Evolutionary conservation across 2,888 invertebrate genomes (phyloP).

Genomic region (Morpho helenor): DNA sequence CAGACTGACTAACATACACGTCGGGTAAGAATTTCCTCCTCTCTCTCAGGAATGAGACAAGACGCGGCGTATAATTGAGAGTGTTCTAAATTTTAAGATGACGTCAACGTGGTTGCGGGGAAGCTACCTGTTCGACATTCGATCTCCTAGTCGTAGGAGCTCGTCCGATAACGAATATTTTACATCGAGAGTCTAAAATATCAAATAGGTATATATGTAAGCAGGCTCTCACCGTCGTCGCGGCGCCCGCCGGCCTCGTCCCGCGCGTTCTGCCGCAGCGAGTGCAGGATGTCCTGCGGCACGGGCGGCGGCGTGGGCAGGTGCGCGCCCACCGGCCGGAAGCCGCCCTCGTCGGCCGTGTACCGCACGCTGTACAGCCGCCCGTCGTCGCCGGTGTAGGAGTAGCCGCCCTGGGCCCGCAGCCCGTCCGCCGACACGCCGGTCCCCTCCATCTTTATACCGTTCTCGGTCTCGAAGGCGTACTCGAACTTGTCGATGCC

Average conservation of each 20-base stretch:
- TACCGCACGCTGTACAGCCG: conserved; percentile 61
- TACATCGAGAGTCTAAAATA: no score
- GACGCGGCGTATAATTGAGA: no score
- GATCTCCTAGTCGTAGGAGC: no score
- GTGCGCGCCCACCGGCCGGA: conserved; percentile 56
- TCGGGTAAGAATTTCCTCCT: no score
- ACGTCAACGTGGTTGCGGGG: no score
- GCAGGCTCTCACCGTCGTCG: conserved; percentile 59
- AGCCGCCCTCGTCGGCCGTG: conserved; percentile 60
- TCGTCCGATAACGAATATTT: no score
- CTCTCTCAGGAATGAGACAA: no score
- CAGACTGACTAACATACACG: no score
- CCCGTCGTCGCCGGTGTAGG: conserved; percentile 63
- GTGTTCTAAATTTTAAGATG: no score
- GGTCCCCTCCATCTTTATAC: conserved; percentile 56
- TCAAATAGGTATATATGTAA: background rate
- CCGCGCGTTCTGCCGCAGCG: conserved; percentile 57
- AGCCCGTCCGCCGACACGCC: conserved; percentile 53
- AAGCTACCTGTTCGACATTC: no score
- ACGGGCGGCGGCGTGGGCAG: conserved; percentile 64
- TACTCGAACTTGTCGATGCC: conserved; percentile 51
- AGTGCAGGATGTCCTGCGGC: conserved; percentile 55
- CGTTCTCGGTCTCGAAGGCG: conserved; percentile 62
- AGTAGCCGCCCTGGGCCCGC: conserved; percentile 57
- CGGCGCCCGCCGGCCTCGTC: conserved; percentile 61